Evolutionary conservation across 1,140 invertebrate genomes (phyloP).

Genomic region (Nephila pilipes): DNA sequence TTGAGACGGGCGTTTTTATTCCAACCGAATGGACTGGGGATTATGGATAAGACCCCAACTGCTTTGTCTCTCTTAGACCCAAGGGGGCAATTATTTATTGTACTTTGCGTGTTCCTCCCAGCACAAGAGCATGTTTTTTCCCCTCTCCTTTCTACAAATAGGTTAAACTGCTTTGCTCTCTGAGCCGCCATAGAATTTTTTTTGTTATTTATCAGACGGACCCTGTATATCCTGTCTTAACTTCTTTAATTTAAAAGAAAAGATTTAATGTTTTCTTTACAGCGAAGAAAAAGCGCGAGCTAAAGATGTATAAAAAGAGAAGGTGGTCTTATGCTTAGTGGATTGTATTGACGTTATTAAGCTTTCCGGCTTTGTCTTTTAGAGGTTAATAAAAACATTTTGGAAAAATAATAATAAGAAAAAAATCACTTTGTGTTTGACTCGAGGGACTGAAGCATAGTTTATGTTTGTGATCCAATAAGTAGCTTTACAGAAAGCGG

Average conservation of each 20-base stretch:
- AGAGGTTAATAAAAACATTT: conserved; percentile 41
- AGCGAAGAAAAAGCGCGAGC: neutral
- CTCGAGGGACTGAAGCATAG: neutral
- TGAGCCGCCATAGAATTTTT: neutral
- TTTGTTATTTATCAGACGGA: conserved; percentile 2
- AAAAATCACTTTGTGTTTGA: conserved; percentile 18
- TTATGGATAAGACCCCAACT: conserved; percentile 63
- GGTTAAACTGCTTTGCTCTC: conserved; percentile 66
- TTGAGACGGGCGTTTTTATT: conserved; percentile 57
- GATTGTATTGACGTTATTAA: conserved; percentile 53
- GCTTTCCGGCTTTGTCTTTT: conserved; percentile 39
- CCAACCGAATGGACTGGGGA: conserved; percentile 58
- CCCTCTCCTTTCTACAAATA: conserved; percentile 54
- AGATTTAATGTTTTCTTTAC: conserved; percentile 69
- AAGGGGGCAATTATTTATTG: conserved; percentile 75
- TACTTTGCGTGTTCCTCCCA: conserved; percentile 33
- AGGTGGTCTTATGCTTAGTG: conserved; percentile 1
- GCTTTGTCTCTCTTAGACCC: conserved; percentile 55
- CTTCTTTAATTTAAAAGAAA: conserved; percentile 75
- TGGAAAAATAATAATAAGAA: too few species aligned
- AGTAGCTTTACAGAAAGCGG: conserved; percentile 42
- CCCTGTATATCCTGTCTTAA: conserved; percentile 27
- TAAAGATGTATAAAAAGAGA: neutral
- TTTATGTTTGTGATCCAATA: neutral
- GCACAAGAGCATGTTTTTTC: neutral